Base-by-base conservation (phyloP, 2,888 invertebrate species). In the Chalcis sispes region DNA sequence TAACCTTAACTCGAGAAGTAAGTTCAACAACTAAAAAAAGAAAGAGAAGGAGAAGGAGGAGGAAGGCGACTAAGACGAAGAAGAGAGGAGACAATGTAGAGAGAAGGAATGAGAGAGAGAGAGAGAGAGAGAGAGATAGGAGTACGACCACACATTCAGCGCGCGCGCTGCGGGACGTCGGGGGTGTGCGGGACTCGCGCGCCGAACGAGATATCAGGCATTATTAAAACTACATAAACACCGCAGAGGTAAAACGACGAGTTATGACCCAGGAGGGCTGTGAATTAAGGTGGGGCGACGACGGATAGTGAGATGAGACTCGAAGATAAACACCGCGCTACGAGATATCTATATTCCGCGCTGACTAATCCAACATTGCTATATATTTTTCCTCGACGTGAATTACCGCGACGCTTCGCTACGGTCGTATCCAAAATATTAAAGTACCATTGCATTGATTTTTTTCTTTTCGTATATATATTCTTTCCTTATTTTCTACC, bases 181-280 rank as follows among this genome's bases (percentile, higher is more conserved):
- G 66, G 79, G 79, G 81, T 80, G 80, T n/a, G 48, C 32, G 54
- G 80, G 79, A 76, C 79, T 81, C 78, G 80, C 80, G 80, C 80
- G 80, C 79, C 80, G n/a, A n/a, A n/a, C n/a, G 83, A 84, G 85
- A 85, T 87, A 87, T 87, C 87, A 83, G 83, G 84, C 85, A 88
- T 88, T 88, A 87, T 88, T 87, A 88, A 88, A 87, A 88, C 85
- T 85, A 85, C 85, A 87, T 87, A 87, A 87, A 87, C 85, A 85
- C 84, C 84, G 62, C 69, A 58, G 81, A 83, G 83, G 84, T 82
- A 83, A 84, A 83, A 83, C 81, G 42, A 83, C 84, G 85, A 87
- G 85, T 87, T 87, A 87, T 86, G 85, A 81, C 61, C 70, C 62
- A 18, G 48, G 77, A 80, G 66, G 85, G 84, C 84, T 85, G 86